Evolutionary conservation across 64 coral and sea anemone species (phyloP), one percentile per base, ranked within the genome.

Genomic region (Orbicella faveolata): DNA sequence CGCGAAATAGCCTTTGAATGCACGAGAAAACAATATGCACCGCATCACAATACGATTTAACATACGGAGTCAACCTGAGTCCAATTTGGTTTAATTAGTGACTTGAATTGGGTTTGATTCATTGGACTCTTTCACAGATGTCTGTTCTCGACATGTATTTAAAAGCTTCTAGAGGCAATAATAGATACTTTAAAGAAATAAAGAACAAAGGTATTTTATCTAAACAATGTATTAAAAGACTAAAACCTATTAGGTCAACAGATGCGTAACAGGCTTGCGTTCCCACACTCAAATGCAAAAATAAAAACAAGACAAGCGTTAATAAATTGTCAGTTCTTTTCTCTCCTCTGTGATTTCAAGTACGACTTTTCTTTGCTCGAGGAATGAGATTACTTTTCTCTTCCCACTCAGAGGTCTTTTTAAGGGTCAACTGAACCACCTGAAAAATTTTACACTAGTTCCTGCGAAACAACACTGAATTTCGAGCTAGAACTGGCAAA

Each of bases 171-270:
- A 54, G 74, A 59, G 82, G 73, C 75, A 75, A 87, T 92, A 74
- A 92, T 92, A 79, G 83, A 86, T 87, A 92, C 90, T 92, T 74
- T 81, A 87, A 87, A 92, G 76, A 82, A 77, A 84, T 83, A 76
- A 37, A 39, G 77, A 92, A 87, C 82, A 87, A 92, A 83, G 74
- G 61, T 79, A 87, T 78, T 87, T 87, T 87, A 82, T 79, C 84
- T 86, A 92, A 92, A 92, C 81, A 92, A 86, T 79, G 90, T 80
- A 83, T 92, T 92, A 87, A 92, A 92, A 87, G 77, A 86, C 90
- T 92, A 81, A 87, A 82, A 57, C 75, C 78, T 76, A 92, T 92
- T 80, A 92, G 53, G 63, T 77, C 16, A 39, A 86, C 90, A 92
- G 90, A 92, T 92, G 90, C 65, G 30, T 63, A 79, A 37, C 78